Percentiles rank a stretch among this genome's conserved stretches.
Conservation (phyloP, 2,888 invertebrate species). For the Metacarcinus magister region DNA sequence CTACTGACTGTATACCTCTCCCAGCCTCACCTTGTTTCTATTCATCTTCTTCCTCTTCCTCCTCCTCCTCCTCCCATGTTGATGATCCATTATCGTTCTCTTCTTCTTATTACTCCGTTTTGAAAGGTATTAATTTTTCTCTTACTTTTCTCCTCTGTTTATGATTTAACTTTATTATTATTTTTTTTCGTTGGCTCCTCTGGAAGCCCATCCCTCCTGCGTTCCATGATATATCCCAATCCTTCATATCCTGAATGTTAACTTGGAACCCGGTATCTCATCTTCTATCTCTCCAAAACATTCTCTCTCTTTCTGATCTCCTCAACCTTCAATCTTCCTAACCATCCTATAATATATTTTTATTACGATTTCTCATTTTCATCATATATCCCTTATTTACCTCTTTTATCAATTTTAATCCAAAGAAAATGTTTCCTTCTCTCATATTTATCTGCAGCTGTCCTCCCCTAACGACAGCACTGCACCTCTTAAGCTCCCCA, state of each 20-base stretch:
- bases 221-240: no score
- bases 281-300: no score
- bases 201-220: no score
- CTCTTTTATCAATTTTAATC: neutral
- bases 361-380: no score
- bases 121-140: neutral
- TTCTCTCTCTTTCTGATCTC: no score
- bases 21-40: neutral
- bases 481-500: neutral
- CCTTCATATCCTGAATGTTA: no score
- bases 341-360: no score
- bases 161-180: neutral
- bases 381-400: neutral
- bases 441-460: neutral
- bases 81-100: neutral
- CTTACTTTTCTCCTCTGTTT: neutral
- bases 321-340: no score
- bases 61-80: neutral
- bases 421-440: neutral
- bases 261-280: no score
- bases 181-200: no score
- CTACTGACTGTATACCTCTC: neutral
- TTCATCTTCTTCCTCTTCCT: neutral
- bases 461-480: neutral
- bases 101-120: neutral